Evolutionary conservation across 2,888 invertebrate genomes (phyloP), one percentile per base, ranked within the genome.

Genomic region (Quadroppia sp.): DNA sequence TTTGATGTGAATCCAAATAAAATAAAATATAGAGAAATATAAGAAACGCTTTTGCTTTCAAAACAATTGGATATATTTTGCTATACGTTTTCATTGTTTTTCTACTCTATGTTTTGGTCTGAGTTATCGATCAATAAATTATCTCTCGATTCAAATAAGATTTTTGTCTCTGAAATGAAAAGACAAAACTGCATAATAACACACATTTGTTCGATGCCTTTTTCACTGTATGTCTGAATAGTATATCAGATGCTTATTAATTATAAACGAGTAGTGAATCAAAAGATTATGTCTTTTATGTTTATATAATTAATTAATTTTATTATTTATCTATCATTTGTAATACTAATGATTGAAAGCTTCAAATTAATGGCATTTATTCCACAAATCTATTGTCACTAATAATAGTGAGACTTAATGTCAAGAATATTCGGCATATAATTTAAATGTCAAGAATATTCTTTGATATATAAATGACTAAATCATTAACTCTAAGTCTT

Each of bases 1-100:
- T 53, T 53, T 53, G 53, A 53, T 50, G 50, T n/a, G n/a, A 50
- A 50, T 50, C 50, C 20, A n/a, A 50, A n/a, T 20, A n/a, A n/a
- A 50, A n/a, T 50, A n/a, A 20, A 15, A 23, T n/a, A 50, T 4
- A 50, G 23, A 23, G 23, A 25, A 23, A 53, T n/a, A 23, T 7
- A 50, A 7, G 36, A 53, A 53, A 25, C 53, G 6, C 53, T 23
- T 25, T 20, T 50, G 20, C 50, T 20, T 50, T n/a, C 17, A 45
- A 50, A 50, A 50, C 50, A 4, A 4, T 36, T 50, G 50, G 20
- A 36, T 36, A 7, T 36, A 4, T 36, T 36, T 36, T 36, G 36
- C 36, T 45, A 36, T 36, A 25, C 25, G 11, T 53, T 53, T 2
- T 53, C 23, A 53, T 9, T 53, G 25, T 53, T 53, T 9, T 53